A percentile compares a stretch with the other conserved stretches of the same genome.
These are phyloP conservation scores for Drosophila mojavensis DNA, from an alignment of 1,140 invertebrate species.

Conservation along the genomic window DNA sequence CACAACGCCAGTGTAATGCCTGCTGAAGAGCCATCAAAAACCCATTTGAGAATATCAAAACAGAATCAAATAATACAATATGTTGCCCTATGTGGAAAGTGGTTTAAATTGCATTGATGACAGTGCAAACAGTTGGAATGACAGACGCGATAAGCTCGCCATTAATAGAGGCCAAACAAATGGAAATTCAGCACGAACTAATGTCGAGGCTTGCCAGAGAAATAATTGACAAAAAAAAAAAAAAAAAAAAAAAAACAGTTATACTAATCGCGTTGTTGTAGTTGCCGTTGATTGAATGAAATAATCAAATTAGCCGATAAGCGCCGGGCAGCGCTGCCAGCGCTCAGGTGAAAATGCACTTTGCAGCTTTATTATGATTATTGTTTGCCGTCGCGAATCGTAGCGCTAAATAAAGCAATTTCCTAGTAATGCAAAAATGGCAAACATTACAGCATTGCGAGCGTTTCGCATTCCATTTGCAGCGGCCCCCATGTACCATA, in stretches of 20 bases:
- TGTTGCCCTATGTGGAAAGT: slow-evolving; percentile 23
- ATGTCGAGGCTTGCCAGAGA: background rate
- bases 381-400: slow-evolving; percentile 37
- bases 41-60: background rate
- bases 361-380: background rate
- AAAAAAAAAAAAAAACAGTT: too few relatives aligned
- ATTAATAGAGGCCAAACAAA: slow-evolving; percentile 55
- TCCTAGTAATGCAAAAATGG: slow-evolving; percentile 60
- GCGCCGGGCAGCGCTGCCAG: background rate
- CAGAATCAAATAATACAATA: slow-evolving; percentile 17
- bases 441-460: slow-evolving; percentile 61
- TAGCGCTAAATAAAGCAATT: slow-evolving; percentile 69
- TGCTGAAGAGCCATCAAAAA: background rate
- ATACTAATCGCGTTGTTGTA: slow-evolving; percentile 42
- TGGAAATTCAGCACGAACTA: slow-evolving; percentile 60
- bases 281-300: slow-evolving; percentile 55
- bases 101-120: slow-evolving; percentile 70
- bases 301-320: slow-evolving; percentile 78
- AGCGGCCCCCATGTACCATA: background rate
- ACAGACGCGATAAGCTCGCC: slow-evolving; percentile 54
- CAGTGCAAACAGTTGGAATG: slow-evolving; percentile 72
- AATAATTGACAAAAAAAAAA: slow-evolving; percentile 22
- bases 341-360: slow-evolving; percentile 31
- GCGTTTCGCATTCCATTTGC: slow-evolving; percentile 46
- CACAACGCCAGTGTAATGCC: background rate